A percentile compares a stretch with the other conserved stretches of the same genome.
These are phyloP conservation scores for Serranus cabrilla DNA, from an alignment of 2,797 vertebrate species.

Conservation along the genomic window DNA sequence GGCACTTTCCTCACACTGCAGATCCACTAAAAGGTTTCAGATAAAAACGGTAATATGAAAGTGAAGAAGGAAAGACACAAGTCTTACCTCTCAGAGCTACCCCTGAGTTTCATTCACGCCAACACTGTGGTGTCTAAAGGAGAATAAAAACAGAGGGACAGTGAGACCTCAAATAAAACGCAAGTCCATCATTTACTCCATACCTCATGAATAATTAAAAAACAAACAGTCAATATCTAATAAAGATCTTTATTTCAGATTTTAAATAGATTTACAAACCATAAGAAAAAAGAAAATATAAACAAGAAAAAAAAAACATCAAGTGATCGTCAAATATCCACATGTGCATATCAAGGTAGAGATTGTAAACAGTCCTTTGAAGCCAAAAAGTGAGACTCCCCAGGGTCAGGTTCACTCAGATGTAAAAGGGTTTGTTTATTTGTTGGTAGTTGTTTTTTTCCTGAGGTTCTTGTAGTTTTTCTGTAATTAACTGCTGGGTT, in stretches of 20 bases:
- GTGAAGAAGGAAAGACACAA: background rate
- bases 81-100: constrained; percentile 54
- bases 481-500: constrained; percentile 59
- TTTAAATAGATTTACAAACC: constrained; percentile 90
- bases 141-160: constrained; percentile 41
- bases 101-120: constrained; percentile 4
- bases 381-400: constrained; percentile 68
- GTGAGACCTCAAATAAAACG: constrained; percentile 9
- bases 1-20: constrained; percentile 1
- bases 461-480: constrained; percentile 76
- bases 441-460: constrained; percentile 53
- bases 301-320: constrained; percentile 67
- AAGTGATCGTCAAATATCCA: constrained; percentile 83
- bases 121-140: constrained; percentile 41
- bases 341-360: constrained; percentile 84
- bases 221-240: constrained; percentile 69
- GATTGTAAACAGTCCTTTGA: constrained; percentile 84
- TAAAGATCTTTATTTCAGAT: constrained; percentile 89
- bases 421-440: constrained; percentile 24
- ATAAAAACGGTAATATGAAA: background rate
- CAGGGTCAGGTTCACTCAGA: constrained; percentile 58
- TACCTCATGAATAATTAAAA: background rate
- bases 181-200: background rate
- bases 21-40: background rate
- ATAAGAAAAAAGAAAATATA: constrained; percentile 81